These are phyloP conservation scores for Pionites leucogaster DNA, from an alignment of 2,113 vertebrate genomes.

Conservation along the genomic window DNA sequence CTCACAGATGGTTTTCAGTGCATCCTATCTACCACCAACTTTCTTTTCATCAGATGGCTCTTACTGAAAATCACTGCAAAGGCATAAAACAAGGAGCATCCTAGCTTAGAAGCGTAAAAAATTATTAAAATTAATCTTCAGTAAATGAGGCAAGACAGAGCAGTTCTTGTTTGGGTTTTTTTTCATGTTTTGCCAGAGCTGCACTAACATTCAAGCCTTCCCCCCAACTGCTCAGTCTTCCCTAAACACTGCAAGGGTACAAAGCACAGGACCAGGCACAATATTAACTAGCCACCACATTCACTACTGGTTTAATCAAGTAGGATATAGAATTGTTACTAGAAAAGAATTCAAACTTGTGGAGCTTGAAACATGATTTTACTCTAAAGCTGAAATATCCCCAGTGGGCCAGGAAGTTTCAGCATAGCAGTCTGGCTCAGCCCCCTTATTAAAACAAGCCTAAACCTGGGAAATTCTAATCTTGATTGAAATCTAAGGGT, in stretches of 20 bases:
- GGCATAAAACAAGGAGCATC: background rate
- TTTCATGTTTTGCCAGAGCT: background rate
- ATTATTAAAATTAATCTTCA: background rate
- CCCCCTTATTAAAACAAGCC: slow-evolving; percentile 18
- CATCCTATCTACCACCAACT: background rate
- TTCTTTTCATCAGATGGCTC: background rate
- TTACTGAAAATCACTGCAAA: background rate
- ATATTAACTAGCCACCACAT: background rate
- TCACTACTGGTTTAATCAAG: background rate
- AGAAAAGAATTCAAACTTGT: background rate
- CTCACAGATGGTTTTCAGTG: background rate
- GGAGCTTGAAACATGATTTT: background rate
- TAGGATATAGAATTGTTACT: background rate
- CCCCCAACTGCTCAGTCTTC: background rate
- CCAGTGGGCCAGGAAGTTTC: slow-evolving; percentile 7
- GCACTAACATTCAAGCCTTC: background rate
- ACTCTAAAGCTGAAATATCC: background rate
- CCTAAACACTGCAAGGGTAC: background rate
- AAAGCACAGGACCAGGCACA: background rate
- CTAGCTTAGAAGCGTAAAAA: background rate
- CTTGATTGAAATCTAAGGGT: slow-evolving; percentile 22
- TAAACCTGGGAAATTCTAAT: slow-evolving; percentile 22
- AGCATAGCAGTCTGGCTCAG: background rate
- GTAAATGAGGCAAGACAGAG: background rate
- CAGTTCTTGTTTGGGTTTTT: background rate